These are phyloP conservation scores for Saxicola maurus DNA, from an alignment of 2,797 vertebrate genomes.

Conservation along the genomic window DNA sequence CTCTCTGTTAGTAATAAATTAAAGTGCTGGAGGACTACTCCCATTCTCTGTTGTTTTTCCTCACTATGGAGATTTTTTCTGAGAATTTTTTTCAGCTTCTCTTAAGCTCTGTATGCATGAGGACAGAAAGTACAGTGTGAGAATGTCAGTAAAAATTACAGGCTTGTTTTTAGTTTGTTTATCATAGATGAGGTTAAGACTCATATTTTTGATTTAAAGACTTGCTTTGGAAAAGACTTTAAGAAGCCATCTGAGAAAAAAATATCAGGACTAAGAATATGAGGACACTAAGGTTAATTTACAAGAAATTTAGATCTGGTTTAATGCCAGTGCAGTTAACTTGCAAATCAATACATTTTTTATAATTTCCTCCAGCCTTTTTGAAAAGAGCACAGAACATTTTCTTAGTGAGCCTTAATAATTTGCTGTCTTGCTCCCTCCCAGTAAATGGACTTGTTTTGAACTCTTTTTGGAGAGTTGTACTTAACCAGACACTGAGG, in stretches of 20 bases:
- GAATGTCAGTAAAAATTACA: background rate
- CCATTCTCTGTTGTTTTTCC: background rate
- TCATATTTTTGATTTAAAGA: background rate
- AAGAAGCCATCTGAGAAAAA: background rate
- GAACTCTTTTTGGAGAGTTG: background rate
- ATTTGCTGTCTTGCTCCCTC: background rate
- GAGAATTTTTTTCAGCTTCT: background rate
- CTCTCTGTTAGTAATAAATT: background rate
- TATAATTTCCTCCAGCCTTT: background rate
- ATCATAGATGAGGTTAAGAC: background rate
- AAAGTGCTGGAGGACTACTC: background rate
- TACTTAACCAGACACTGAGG: background rate
- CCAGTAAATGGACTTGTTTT: background rate
- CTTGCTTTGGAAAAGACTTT: background rate
- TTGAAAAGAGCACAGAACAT: background rate
- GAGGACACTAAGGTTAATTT: background rate
- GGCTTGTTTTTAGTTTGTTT: background rate
- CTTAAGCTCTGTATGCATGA: background rate
- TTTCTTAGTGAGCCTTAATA: background rate
- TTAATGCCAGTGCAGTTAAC: background rate
- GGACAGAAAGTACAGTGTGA: background rate
- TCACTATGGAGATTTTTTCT: background rate
- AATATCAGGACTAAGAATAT: background rate
- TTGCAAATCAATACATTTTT: background rate
- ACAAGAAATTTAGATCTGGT: background rate